Base-by-base conservation (phyloP, 2,888 invertebrate genomes). In the Cremastinae sp. region DNA sequence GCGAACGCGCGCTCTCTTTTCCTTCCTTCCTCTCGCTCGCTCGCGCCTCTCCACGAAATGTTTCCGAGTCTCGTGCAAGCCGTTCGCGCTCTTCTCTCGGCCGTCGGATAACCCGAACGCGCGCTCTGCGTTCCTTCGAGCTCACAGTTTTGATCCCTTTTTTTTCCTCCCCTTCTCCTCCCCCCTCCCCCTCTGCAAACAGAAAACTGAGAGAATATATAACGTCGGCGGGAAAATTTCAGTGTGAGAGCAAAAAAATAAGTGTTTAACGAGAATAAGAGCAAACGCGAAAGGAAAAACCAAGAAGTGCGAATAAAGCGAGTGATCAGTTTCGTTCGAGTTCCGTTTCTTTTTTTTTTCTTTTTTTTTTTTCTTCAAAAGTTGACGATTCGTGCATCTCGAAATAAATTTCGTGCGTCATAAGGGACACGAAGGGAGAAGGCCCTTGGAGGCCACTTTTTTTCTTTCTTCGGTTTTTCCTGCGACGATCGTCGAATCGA, bases 361-460 rank as follows among this genome's bases (percentile, higher is more conserved):
- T 56, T 18, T 43, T 43, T 41, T 28, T 18, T 49, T 16, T 18
- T n/a, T 12, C 20, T 72, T 61, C 58, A 45, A 68, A 64, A 54
- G 38, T 69, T 16, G 58, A 59, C 68, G 62, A 53, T 69, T 45
- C 16, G n/a, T 61, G 12, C 12, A 43, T 61, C 51, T 20, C 68
- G 45, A 43, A 10, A 8, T n/a, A n/a, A 53, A 28, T 28, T 59
- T 73, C 61, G 18, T 43, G 20, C 22, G 62, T 58, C 47, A 43
- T 59, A 59, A 68, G 49, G 51, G 59, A 10, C 41, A 41, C 72
- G 64, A 64, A 56, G 62, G 68, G 54, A 58, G 75, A 56, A 68
- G 71, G 73, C 69, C 68, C 64, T 69, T 53, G 16, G 64, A 58
- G 62, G 75, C 62, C 58, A 16, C 61, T 69, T 58, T 53, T 62